Evolutionary conservation across 2,113 vertebrate genomes (phyloP).

Genomic region (Gymnorhina tibicen): DNA sequence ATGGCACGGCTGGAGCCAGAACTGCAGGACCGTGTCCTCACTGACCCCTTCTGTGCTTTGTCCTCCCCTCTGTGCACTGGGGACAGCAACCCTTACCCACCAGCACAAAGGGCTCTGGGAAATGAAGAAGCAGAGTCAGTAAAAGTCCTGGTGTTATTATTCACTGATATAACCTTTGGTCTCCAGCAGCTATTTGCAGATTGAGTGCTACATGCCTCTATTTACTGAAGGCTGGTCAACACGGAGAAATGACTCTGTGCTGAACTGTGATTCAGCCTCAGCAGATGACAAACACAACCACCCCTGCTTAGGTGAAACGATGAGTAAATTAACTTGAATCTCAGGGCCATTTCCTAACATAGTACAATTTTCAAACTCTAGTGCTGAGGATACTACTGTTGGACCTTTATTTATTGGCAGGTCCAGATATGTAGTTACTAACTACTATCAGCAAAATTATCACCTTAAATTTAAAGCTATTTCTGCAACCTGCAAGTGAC

Average conservation of each 20-base stretch:
- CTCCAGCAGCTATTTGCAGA: neutral
- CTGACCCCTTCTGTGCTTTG: fast-evolving
- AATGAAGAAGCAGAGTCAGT: neutral
- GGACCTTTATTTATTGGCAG: neutral
- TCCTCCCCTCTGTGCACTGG: fast-evolving
- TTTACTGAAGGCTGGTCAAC: neutral
- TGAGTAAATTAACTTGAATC: neutral
- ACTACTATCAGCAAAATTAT: neutral
- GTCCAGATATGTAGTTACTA: neutral
- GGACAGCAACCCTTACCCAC: neutral
- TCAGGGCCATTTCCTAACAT: neutral
- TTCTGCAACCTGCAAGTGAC: neutral
- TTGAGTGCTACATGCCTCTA: neutral
- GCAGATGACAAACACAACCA: neutral
- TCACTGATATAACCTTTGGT: neutral
- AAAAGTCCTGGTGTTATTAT: neutral
- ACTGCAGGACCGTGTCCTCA: fast-evolving
- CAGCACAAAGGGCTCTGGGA: neutral
- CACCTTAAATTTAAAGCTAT: neutral
- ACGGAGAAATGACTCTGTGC: neutral
- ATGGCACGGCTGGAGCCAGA: neutral
- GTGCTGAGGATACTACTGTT: neutral
- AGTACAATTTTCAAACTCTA: neutral
- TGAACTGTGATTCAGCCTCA: neutral
- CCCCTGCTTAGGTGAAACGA: neutral